Evolutionary conservation across 2,113 vertebrate genomes (phyloP), one percentile per base, ranked within the genome.

Genomic region (Coptodon rendalli): DNA sequence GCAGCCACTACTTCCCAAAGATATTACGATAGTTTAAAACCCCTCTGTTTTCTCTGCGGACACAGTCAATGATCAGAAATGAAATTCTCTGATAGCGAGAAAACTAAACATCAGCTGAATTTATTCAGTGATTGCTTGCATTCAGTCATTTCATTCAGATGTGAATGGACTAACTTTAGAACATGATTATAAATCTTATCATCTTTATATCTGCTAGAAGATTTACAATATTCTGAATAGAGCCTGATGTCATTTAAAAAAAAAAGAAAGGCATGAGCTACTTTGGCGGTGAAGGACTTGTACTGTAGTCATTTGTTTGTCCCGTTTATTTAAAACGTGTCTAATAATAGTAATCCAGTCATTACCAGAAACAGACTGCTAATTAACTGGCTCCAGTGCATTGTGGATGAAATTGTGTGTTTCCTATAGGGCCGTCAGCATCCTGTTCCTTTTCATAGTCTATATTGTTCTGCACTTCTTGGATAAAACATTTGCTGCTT

Each of bases 401-500:
- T 14, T 61, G 81, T 38, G 59, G 92, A 83, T 85, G 83, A 71
- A 87, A 43, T 87, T 81, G 43, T 82, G 84, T 71, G 85, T 86
- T 90, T 92, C 86, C 92, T 84, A 50, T 81, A 43, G 80, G 57
- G n/a, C 63, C 66, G 76, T 83, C 84, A 84, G 71, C 89, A 87
- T 94, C 92, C 90, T 93, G 89, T 84, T 83, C 85, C 57, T 76
- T 86, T 66, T 68, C 63, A 82, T 86, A 79, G 88, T 80, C 4
- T 2, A 53, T 40, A 76, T 40, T 78, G 83, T 87, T 78, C 40
- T 52, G 54, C 66, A 86, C 34, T 79, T 78, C 52, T 84, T 84
- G 68, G 45, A 91, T 59, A 92, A 50, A 93, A 92, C 63, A 94
- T 87, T 76, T 22, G 22, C 53, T 71, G 48, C 82, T 68, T 12